Base-by-base conservation (phyloP, 2,888 invertebrate genomes). In the Thymelicus acteon region DNA sequence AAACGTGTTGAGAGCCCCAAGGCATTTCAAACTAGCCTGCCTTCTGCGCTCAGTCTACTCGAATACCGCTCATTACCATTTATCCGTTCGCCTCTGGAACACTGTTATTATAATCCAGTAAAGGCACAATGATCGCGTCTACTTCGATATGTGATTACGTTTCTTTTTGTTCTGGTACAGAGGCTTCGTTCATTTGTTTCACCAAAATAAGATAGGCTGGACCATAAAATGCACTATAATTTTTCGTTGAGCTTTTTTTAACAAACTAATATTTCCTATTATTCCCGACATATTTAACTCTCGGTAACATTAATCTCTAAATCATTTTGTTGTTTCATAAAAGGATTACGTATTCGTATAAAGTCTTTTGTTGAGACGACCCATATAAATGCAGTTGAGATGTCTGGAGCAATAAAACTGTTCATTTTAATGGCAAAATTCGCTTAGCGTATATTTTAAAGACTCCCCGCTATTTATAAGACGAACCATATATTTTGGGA, bases 91-190 rank as follows among this genome's bases (percentile, higher is more conserved):
- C 77, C 79, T 80, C 81, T 75, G 82, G 85, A 88, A 84, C 88
- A 90, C 91, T 92, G 87, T 92, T 91, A 92, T 93, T 92, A 92
- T 88, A 86, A 85, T 80, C 82, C 80, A 78, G 86, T 85, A 87
- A 89, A 85, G 85, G 89, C 87, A 88, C 90, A 92, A 87, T 90
- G 88, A 90, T 89, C 88, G 85, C 82, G 82, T 87, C 85, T 82
- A 78, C 78, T 78, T 81, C 79, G 81, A 85, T 81, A 84, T 87
- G 85, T 90, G 87, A 88, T 89, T 89, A 77, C 80, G 81, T 65
- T 81, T 78, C 80, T 86, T 88, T 87, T 87, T 85, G 79, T 88
- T 86, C 78, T 76, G 82, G 81, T 84, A 31, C 31, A 80, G 74
- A 73, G 12, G 60, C 7, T 58, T 37, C 52, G 37, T 52, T 63